Base-by-base conservation (phyloP, 1,140 invertebrate species). In the Lepidostoma basale region DNA sequence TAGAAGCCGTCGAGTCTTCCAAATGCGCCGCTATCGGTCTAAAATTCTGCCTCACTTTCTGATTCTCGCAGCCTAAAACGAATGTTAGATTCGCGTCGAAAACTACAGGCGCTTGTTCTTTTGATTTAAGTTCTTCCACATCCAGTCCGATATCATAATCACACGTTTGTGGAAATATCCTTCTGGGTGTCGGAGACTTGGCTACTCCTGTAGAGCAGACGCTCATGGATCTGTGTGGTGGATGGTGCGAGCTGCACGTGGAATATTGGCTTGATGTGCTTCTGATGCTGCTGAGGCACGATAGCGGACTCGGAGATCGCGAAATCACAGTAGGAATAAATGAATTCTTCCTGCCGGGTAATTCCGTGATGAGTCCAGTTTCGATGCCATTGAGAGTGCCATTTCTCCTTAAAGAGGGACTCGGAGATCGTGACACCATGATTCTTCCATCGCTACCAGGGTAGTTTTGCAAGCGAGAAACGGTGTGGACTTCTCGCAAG, bases 11-110 rank as follows among this genome's bases (percentile, higher is more conserved):
- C 8, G 87, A 81, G 6, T 89, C 85, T 72, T 92, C 90, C 69
- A 89, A 77, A 73, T 90, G 88, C 0, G 91, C 91, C 0, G 92
- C 89, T 0, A 88, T 84, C 0, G 91, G 88, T 44, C 83, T 86
- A 45, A 92, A 85, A 8, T 84, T 85, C 70, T 91, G 90, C 52
- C 86, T 82, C 3, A 92, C 81, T 6, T 85, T 85, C 74, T 90
- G 89, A 73, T 84, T 86, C 60, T 89, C 87, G 65, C 87, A 86
- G 0, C 90, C 90, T 22, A 93, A 79, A 0, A 92, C 86, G 72
- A 93, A 93, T 6, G 88, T 90, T 10, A 94, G 79, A 74, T 92
- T 93, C 0, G 90, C 92, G 72, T 92, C 89, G 65, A 93, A 91
- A 0, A 94, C 87, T 0, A 93, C 90, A 0, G 91, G 89, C 0